Base-by-base conservation (phyloP, 2,797 vertebrate species). In the Clamator glandarius region DNA sequence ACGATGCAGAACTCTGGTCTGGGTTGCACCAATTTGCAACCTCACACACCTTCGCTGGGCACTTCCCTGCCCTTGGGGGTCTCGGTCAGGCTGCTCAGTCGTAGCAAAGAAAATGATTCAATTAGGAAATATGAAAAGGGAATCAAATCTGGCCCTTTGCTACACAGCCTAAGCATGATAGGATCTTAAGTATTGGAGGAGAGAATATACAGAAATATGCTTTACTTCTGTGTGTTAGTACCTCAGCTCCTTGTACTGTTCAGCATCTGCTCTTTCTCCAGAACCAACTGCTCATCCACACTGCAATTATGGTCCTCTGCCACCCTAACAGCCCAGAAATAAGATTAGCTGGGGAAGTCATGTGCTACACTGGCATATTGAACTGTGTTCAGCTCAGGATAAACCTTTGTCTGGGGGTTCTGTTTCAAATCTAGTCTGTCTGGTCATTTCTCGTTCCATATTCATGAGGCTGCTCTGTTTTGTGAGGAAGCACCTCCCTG, bases 21-120 rank as follows among this genome's bases (percentile, higher is more conserved):
- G 62, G 17, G 9, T 52, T 2, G 0, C 0, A 1, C 41, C 25
- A 9, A 12, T 26, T 33, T 36, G 28, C 54, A 64, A 36, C 50
- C 50, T 48, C 2, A 1, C 29, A 42, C 9, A 29, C 52, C 58
- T 76, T 80, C 39, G 33, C 52, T 54, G 79, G 55, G n/a, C 44
- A 11, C 52, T 46, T 80, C 21, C 33, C 33, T 58, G 20, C 64
- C 35, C 28, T 50, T 52, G 33, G 44, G 10, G 15, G 62, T 59
- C 66, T 26, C 31, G 10, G 6, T 14, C 74, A 80, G 29, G 33
- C 54, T 41, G 29, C 29, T 57, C 4, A 7, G 23, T 15, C 33
- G 29, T 28, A 24, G 36, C 23, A 36, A 52, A 72, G 36, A 31
- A 62, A 41, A 57, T 14, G 9, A 3, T 44, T 61, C 36, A 4